These are phyloP conservation scores for Drosophila birchii DNA, from an alignment of 2,888 invertebrate genomes.

Conservation along the genomic window DNA sequence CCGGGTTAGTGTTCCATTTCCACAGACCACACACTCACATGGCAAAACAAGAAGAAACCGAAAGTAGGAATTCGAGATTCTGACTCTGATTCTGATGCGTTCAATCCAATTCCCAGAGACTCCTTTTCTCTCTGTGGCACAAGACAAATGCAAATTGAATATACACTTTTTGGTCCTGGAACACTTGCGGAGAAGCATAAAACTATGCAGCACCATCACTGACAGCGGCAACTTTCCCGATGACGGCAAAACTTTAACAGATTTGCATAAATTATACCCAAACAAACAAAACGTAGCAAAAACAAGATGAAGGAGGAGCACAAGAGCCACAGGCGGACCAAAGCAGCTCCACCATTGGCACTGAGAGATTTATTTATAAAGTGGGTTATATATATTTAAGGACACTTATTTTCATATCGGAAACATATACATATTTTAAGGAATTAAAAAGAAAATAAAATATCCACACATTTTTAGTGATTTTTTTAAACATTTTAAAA, in stretches of 20 bases:
- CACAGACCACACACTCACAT: conserved; percentile 10
- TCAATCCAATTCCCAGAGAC: conserved; percentile 35
- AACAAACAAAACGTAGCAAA: conserved; percentile 63
- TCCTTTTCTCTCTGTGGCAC: conserved; percentile 9
- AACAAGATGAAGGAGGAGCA: conserved; percentile 44
- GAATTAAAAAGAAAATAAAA: neutral
- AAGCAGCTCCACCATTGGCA: neutral
- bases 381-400: neutral
- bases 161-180: conserved; percentile 22
- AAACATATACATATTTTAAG: neutral
- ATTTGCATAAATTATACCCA: conserved; percentile 73
- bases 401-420: neutral
- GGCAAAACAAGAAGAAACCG: conserved; percentile 15
- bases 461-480: neutral
- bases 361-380: neutral
- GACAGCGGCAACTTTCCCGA: conserved; percentile 67
- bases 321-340: conserved; percentile 30
- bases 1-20: conserved; percentile 8
- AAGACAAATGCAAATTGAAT: conserved; percentile 40
- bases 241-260: conserved; percentile 75
- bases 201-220: conserved; percentile 61
- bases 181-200: conserved; percentile 38
- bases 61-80: conserved; percentile 10
- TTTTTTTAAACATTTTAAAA: neutral
- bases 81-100: conserved; percentile 13